These are phyloP conservation scores for Diplodus sargus DNA, from an alignment of 2,797 vertebrate genomes.

Conservation along the genomic window DNA sequence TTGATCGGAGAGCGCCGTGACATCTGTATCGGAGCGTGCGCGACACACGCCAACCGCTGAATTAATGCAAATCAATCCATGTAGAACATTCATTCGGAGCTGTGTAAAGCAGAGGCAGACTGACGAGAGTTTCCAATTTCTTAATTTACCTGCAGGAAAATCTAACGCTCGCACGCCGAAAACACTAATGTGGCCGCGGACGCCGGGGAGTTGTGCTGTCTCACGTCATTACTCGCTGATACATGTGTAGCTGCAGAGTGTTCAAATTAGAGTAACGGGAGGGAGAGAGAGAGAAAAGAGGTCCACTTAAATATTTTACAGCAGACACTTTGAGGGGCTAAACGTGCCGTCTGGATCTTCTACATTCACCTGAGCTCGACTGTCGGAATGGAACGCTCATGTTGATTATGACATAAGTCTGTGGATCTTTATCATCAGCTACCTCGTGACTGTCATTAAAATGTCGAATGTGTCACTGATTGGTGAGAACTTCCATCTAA, in stretches of 20 bases:
- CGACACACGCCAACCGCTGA: slow-evolving; percentile 14
- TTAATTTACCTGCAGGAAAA: slow-evolving; percentile 68
- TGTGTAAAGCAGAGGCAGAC: slow-evolving; percentile 45
- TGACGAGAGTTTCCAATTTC: slow-evolving; percentile 65
- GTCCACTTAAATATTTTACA: neutral
- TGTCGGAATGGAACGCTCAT: no score
- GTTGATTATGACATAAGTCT: no score
- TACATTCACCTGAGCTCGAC: no score
- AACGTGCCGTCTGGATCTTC: no score
- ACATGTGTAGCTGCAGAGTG: slow-evolving; percentile 15
- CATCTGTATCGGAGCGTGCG: slow-evolving; percentile 55
- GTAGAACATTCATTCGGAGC: slow-evolving; percentile 53
- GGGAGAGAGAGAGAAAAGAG: neutral
- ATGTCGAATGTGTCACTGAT: no score
- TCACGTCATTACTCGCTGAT: slow-evolving; percentile 32
- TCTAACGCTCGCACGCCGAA: slow-evolving; percentile 19
- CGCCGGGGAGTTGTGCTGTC: slow-evolving; percentile 13
- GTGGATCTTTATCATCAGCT: no score
- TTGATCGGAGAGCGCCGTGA: slow-evolving; percentile 57
- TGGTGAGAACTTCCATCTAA: no score
- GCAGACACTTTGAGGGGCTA: neutral
- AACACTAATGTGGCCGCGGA: slow-evolving; percentile 43
- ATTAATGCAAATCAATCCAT: slow-evolving; percentile 59
- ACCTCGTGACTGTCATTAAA: no score
- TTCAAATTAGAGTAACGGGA: slow-evolving; percentile 3